Percentiles rank a stretch among this genome's conserved stretches.
Evolutionary conservation across 2,888 invertebrate species (phyloP).

Genomic region (Marronus borbonicus): DNA sequence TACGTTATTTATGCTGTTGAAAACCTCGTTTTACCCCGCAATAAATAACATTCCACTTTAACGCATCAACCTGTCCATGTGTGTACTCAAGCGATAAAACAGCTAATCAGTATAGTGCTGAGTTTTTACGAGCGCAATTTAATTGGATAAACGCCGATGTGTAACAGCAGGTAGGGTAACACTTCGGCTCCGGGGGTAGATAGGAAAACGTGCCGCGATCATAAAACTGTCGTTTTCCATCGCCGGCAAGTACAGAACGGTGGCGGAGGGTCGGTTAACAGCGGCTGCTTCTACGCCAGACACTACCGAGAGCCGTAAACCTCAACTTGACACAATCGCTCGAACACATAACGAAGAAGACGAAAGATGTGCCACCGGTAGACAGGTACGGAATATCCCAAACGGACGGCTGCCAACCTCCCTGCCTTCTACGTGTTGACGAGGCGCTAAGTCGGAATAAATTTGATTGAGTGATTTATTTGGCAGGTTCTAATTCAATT

Average conservation of each 20-base stretch:
- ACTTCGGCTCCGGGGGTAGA: slow-evolving; percentile 32
- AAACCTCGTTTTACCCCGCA: too few species aligned
- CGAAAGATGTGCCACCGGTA: slow-evolving; percentile 36
- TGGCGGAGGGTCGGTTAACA: slow-evolving; percentile 43
- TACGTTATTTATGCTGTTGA: too few species aligned
- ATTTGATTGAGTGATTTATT: slow-evolving; percentile 56
- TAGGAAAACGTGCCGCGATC: slow-evolving; percentile 53
- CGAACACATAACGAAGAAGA: slow-evolving; percentile 13
- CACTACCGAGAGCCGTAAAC: slow-evolving; percentile 28
- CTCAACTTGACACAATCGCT: slow-evolving; percentile 40
- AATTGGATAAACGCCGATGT: slow-evolving; percentile 56
- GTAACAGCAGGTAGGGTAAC: slow-evolving; percentile 54
- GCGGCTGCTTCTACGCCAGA: slow-evolving; percentile 42
- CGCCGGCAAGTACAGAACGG: slow-evolving; percentile 26
- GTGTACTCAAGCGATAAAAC: slow-evolving; percentile 56
- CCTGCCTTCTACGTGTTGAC: slow-evolving; percentile 45
- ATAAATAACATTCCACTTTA: too few species aligned
- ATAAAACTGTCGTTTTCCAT: slow-evolving; percentile 58
- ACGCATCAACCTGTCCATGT: background rate
- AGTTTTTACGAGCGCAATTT: slow-evolving; percentile 57
- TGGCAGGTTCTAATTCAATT: slow-evolving; percentile 52
- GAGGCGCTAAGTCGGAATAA: slow-evolving; percentile 52
- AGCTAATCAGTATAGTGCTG: slow-evolving; percentile 59
- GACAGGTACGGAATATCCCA: background rate
- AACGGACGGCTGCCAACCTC: background rate